These are phyloP conservation scores for Micromesistius poutassou DNA, from an alignment of 2,797 vertebrate genomes.

Conservation along the genomic window DNA sequence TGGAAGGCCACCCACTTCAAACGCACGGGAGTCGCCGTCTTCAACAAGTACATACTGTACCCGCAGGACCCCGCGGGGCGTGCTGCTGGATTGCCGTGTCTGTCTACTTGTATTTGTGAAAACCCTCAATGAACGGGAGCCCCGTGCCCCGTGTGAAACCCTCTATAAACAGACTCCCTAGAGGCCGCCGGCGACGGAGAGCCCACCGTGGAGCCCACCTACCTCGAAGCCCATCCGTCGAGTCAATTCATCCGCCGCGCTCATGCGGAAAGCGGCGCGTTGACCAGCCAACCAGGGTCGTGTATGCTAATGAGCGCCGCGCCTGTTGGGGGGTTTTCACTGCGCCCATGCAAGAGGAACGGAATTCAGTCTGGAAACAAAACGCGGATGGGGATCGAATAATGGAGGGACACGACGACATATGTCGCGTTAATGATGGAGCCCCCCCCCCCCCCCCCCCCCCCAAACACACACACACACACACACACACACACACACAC, in stretches of 20 bases:
- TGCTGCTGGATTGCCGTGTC: conserved; percentile 65
- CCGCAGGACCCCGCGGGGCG: conserved; percentile 63
- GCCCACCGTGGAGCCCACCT: conserved; percentile 66
- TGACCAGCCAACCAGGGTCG: conserved; percentile 68
- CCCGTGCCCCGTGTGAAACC: conserved; percentile 19
- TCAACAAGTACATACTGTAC: conserved; percentile 62
- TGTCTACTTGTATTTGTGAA: conserved; percentile 78
- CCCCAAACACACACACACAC: too few species aligned
- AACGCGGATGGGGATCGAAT: not conserved
- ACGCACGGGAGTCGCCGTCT: conserved; percentile 55
- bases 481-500: too few species aligned
- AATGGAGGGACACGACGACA: not conserved
- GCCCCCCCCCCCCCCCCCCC: not conserved
- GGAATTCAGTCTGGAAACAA: conserved; percentile 46
- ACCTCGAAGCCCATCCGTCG: conserved; percentile 68
- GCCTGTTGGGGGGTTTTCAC: conserved; percentile 71
- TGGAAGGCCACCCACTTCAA: conserved; percentile 68
- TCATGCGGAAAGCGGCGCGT: conserved; percentile 75
- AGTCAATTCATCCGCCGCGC: conserved; percentile 36
- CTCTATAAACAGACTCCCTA: conserved; percentile 37
- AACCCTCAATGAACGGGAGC: conserved; percentile 62
- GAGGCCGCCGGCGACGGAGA: conserved; percentile 52
- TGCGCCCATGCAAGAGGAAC: conserved; percentile 67
- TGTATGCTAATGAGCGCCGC: conserved; percentile 74
- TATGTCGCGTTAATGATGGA: conserved; percentile 1